phyloP scores from a whole-genome alignment of 2,113 vertebrate species.

The Turdus rufiventris region DNA sequence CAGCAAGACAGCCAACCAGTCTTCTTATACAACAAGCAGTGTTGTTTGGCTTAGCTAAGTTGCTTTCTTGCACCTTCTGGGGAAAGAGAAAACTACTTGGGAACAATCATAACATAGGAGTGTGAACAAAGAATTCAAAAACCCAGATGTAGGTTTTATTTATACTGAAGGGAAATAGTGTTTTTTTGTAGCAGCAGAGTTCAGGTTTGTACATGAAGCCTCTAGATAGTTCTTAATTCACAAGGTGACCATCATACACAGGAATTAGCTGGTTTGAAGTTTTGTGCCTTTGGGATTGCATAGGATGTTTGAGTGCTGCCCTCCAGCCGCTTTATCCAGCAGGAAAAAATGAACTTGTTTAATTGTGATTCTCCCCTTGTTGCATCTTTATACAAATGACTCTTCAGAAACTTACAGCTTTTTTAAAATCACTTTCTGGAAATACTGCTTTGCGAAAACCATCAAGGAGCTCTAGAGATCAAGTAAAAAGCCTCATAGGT shows the following conservation, averaged over 20 bases:
- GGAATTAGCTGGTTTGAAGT: neutral
- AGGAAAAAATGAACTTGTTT: conserved; percentile 4
- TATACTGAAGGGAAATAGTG: neutral
- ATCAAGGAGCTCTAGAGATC: conserved; percentile 13
- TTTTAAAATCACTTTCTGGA: conserved; percentile 32
- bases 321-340: neutral
- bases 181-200: neutral
- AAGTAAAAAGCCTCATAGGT: neutral
- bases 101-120: neutral
- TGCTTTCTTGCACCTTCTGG: neutral
- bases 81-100: neutral
- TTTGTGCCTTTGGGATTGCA: conserved; percentile 4
- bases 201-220: neutral
- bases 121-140: neutral
- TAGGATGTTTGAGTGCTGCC: neutral
- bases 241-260: neutral
- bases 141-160: neutral
- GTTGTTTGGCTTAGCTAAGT: neutral
- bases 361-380: neutral
- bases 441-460: neutral
- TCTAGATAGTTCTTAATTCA: conserved; percentile 1
- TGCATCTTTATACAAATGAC: neutral
- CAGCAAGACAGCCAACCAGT: neutral
- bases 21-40: neutral
- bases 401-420: neutral